phyloP scores from a whole-genome alignment of 2,113 vertebrate genomes.

The Mirza zaza region DNA sequence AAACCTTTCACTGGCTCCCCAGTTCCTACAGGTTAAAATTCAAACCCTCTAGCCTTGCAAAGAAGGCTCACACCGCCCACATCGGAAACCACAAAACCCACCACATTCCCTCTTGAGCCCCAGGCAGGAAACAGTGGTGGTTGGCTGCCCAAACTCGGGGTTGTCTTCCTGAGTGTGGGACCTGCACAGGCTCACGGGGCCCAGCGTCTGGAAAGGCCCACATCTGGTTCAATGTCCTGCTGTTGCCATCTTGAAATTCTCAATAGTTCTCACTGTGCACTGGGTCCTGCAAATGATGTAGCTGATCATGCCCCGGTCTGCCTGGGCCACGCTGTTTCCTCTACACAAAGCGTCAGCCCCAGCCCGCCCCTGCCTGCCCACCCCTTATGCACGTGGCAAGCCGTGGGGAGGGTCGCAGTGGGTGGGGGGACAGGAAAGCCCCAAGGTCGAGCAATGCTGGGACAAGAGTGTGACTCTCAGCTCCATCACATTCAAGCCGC shows the following conservation, averaged over 20 bases:
- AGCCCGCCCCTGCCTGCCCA: not conserved
- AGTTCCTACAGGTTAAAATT: not conserved
- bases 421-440: not conserved
- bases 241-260: not conserved
- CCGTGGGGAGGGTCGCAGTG: not conserved
- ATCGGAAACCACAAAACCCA: not conserved
- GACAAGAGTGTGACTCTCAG: not conserved
- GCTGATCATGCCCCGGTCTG: not conserved
- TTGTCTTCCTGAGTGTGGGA: not conserved
- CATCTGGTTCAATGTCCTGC: not conserved
- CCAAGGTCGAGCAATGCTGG: not conserved
- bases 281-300: not conserved
- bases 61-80: not conserved
- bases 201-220: not conserved
- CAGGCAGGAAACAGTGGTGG: not conserved
- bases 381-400: not conserved
- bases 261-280: not conserved
- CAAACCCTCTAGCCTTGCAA: not conserved
- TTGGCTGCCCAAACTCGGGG: not conserved
- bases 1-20: not conserved
- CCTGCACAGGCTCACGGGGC: no score
- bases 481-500: not conserved
- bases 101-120: fast-evolving
- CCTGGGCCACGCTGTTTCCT: not conserved
- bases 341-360: not conserved